These are phyloP conservation scores for Reticulitermes lucifugus DNA, from an alignment of 2,888 invertebrate species.

Conservation along the genomic window DNA sequence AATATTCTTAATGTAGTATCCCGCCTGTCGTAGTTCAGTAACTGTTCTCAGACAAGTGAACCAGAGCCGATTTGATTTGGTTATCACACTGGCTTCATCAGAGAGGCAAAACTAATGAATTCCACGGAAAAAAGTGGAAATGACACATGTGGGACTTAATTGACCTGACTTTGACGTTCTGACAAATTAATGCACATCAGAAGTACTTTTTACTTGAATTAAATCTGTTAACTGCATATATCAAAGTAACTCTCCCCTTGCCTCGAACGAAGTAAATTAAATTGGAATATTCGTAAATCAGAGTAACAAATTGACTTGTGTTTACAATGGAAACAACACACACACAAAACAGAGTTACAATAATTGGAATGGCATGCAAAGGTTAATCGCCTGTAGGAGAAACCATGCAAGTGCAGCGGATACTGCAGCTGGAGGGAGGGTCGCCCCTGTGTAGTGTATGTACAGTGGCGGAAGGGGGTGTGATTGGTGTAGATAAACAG, in stretches of 20 bases:
- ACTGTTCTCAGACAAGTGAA: too few relatives aligned
- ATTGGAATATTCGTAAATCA: constrained; percentile 32
- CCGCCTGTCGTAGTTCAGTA: too few relatives aligned
- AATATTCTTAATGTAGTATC: too few relatives aligned
- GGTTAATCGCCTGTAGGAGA: constrained; percentile 31
- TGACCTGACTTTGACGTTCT: too few relatives aligned
- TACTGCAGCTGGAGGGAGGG: constrained; percentile 2
- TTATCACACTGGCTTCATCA: too few relatives aligned
- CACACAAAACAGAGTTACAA: constrained; percentile 1
- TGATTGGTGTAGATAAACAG: constrained; percentile 2
- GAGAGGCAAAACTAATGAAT: too few relatives aligned
- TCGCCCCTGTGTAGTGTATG: neutral
- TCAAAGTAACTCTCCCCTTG: neutral
- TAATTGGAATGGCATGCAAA: constrained; percentile 31
- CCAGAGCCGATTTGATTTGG: too few relatives aligned
- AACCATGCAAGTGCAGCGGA: neutral
- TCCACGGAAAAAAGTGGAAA: too few relatives aligned
- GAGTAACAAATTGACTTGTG: constrained; percentile 26
- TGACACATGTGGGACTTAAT: too few relatives aligned
- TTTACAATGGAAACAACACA: neutral
- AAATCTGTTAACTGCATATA: too few relatives aligned
- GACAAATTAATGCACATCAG: too few relatives aligned
- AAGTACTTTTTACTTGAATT: too few relatives aligned
- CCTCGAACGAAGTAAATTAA: constrained; percentile 4
- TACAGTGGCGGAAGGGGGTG: neutral